Evolutionary conservation across 2,888 invertebrate genomes (phyloP).

Genomic region (Microplitis deprimator): DNA sequence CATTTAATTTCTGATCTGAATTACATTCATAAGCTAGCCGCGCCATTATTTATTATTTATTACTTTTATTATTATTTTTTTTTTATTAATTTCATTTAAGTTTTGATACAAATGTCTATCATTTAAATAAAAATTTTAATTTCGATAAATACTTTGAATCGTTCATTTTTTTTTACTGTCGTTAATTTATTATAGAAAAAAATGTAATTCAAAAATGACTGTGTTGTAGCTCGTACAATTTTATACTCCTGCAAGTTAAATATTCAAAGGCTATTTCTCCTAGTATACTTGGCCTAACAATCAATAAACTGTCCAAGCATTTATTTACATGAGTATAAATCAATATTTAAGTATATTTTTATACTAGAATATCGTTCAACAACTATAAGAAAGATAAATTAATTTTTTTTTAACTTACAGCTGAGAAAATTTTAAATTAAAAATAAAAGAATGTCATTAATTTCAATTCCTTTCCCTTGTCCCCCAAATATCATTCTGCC

Average conservation of each 20-base stretch:
- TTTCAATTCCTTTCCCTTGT: too few species aligned
- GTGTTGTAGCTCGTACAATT: background rate
- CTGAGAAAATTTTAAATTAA: too few species aligned
- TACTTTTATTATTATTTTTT: background rate
- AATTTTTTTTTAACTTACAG: background rate
- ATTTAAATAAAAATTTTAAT: background rate
- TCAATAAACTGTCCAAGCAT: constrained; percentile 58
- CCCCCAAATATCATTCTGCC: too few species aligned
- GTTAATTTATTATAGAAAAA: background rate
- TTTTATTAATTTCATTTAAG: background rate
- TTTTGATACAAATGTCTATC: background rate
- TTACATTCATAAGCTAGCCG: constrained; percentile 62
- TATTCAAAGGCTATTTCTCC: background rate
- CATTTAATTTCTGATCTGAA: constrained; percentile 52
- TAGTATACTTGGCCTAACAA: constrained; percentile 50
- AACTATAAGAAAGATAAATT: background rate
- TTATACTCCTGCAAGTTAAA: background rate
- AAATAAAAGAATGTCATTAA: too few species aligned
- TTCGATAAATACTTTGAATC: background rate
- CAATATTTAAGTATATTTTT: constrained; percentile 48
- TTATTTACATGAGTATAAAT: constrained; percentile 56
- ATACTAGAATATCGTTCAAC: background rate
- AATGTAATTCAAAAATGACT: background rate
- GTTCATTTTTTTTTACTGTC: background rate
- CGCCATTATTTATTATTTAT: constrained; percentile 52